Evolutionary conservation across 2,797 vertebrate genomes (phyloP), one percentile per base, ranked within the genome.

Genomic region (Sciaenops ocellatus): DNA sequence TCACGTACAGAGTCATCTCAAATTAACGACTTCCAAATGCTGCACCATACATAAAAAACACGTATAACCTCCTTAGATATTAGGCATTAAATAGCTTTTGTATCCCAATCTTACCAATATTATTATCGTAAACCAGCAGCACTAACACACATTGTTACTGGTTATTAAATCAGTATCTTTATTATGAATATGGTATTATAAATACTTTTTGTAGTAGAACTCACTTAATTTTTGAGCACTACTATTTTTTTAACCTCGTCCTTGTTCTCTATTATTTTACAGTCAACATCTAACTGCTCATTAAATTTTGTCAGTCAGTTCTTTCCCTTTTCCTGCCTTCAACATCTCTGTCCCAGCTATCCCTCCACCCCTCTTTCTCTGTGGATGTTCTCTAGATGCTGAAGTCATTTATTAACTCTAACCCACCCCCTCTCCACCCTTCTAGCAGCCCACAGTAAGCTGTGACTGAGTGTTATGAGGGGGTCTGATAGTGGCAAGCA

Each of bases 401-500:
- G n/a, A 76, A 82, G 78, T 79, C 82, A 79, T 89, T 78, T 68
- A 87, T 92, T 90, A 89, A 82, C 84, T 87, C 64, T 18, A 72
- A 70, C 77, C 78, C 74, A 52, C 76, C 82, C 65, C 64, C 70
- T 67, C 48, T 78, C 46, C n/a, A 54, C 79, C 72, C 57, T 47
- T 83, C 67, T 47, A 57, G 69, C 70, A 9, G 30, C 76, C 83
- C 77, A 83, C 69, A 61, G 76, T 82, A 79, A 80, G 74, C 85
- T 84, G 73, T 89, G 88, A 92, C 86, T 76, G 92, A 90, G 83
- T 88, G 86, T 92, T 90, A 83, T 66, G 73, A 73, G 76, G 82
- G 87, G 84, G 64, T 77, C 76, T 91, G 87, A 93, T 93, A 85
- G 92, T 87, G 76, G 87, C 83, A 63, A 76, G 87, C 91, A 93